Evolutionary conservation across 1,140 invertebrate species (phyloP), one percentile per base, ranked within the genome.

Genomic region (Apocrypta bakeri): DNA sequence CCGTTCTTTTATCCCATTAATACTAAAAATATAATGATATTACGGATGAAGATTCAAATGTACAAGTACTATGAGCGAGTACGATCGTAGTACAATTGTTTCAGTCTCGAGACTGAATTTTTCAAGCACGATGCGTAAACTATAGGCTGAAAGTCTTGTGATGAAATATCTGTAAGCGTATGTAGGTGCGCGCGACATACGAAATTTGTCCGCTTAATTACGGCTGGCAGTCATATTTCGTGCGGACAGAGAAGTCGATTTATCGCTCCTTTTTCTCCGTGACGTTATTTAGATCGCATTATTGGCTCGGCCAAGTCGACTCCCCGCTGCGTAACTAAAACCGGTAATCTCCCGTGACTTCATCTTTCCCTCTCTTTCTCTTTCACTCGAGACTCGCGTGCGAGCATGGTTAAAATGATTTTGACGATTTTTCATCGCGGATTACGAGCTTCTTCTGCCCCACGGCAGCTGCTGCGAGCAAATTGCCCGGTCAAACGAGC

Each of bases 251-350:
- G 42, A 75, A 79, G 80, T 73, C 71, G 81, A 84, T 82, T 84
- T 84, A 84, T 82, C 48, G 48, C 66, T 24, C 29, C 37, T 64
- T 75, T 81, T 82, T 78, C 73, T 66, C 79, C 12, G n/a, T 33
- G 33, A 72, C 42, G 81, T 79, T 84, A 84, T 82, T 84, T 84
- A 82, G 83, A 82, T 75, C 75, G 75, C 25, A 83, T 83, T 83
- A 82, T 74, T 73, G 78, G 72, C 68, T 68, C 76, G 31, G 27
- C 33, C 48, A 71, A 56, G 48, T 80, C 68, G 84, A 80, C 84
- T 85, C 84, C 84, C 84, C 69, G 75, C 74, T 48, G 79, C 81
- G 82, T 85, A 85, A 79, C 74, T 75, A 81, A 85, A 85, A 83
- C 82, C 82, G 79, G 77, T 83, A 85, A 83, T 78, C 79, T 37